A percentile compares a stretch with the other conserved stretches of the same genome.
Evolutionary conservation across 2,797 vertebrate genomes (phyloP).

Genomic region (Oryzias dopingdopingensis): DNA sequence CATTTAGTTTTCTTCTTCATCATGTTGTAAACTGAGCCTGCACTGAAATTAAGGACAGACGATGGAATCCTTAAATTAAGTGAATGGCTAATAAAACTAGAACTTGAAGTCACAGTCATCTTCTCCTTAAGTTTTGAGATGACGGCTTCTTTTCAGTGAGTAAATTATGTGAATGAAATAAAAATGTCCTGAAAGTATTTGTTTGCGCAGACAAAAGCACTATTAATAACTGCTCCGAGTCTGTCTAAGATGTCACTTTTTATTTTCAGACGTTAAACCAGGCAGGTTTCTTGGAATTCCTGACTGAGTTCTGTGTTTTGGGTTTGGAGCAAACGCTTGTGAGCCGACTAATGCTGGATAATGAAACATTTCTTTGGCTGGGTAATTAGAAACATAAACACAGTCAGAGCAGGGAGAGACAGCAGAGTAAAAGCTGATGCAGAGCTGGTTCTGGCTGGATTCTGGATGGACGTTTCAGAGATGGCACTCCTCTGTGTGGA

Average conservation of each 20-base stretch:
- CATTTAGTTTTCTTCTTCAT: too few species aligned
- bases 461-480: slow-evolving; percentile 19
- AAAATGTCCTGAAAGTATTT: neutral
- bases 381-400: slow-evolving; percentile 54
- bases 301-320: slow-evolving; percentile 32
- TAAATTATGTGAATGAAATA: slow-evolving; percentile 8
- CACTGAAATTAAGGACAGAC: too few species aligned
- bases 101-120: neutral
- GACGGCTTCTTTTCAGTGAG: slow-evolving; percentile 1
- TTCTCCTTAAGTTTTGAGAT: neutral
- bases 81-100: too few species aligned
- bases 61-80: too few species aligned
- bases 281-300: slow-evolving; percentile 32
- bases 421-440: slow-evolving; percentile 20
- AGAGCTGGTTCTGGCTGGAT: slow-evolving; percentile 14
- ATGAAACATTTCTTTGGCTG: slow-evolving; percentile 40
- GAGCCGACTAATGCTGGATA: slow-evolving; percentile 38
- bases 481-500: slow-evolving; percentile 24
- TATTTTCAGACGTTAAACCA: slow-evolving; percentile 34
- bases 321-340: slow-evolving; percentile 24
- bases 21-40: too few species aligned
- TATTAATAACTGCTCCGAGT: slow-evolving; percentile 35
- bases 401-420: slow-evolving; percentile 22
- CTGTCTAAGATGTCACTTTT: slow-evolving; percentile 31
- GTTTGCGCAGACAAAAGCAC: slow-evolving; percentile 31